Evolutionary conservation across 2,888 invertebrate species (phyloP).

Genomic region (Exocentrus adspersus): DNA sequence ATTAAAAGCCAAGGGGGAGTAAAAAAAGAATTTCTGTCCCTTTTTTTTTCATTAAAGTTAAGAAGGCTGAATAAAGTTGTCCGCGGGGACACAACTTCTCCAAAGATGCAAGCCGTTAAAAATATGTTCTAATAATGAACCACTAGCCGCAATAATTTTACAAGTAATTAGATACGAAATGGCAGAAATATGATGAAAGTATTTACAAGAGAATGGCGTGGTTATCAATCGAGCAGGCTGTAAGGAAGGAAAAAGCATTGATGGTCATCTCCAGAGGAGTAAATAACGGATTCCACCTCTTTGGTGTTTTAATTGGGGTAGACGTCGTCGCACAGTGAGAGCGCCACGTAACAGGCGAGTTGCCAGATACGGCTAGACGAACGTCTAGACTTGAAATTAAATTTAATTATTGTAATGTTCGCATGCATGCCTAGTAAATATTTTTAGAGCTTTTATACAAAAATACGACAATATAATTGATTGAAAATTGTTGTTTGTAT

Average conservation of each 20-base stretch:
- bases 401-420: too few relatives aligned
- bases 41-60: constrained; percentile 1
- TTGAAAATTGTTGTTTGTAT: too few relatives aligned
- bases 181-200: constrained; percentile 21
- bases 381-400: not conserved
- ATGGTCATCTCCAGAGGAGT: constrained; percentile 23
- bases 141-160: not conserved
- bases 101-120: too few relatives aligned
- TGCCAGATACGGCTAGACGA: not conserved
- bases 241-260: not conserved
- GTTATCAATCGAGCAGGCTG: constrained; percentile 14
- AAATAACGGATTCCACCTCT: constrained; percentile 28
- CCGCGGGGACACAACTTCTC: constrained; percentile 13
- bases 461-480: too few relatives aligned
- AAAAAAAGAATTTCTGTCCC: constrained; percentile 7
- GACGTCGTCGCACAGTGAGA: constrained; percentile 8
- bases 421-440: too few relatives aligned
- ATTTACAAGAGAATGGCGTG: constrained; percentile 22
- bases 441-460: too few relatives aligned
- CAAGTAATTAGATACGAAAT: constrained; percentile 3
- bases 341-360: constrained; percentile 7
- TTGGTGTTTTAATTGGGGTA: constrained; percentile 16
- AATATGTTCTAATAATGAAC: not conserved
- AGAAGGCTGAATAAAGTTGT: constrained; percentile 8
- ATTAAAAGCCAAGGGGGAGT: constrained; percentile 48